Conservation (phyloP, 2,888 invertebrate species). For the Andrena camellia region DNA sequence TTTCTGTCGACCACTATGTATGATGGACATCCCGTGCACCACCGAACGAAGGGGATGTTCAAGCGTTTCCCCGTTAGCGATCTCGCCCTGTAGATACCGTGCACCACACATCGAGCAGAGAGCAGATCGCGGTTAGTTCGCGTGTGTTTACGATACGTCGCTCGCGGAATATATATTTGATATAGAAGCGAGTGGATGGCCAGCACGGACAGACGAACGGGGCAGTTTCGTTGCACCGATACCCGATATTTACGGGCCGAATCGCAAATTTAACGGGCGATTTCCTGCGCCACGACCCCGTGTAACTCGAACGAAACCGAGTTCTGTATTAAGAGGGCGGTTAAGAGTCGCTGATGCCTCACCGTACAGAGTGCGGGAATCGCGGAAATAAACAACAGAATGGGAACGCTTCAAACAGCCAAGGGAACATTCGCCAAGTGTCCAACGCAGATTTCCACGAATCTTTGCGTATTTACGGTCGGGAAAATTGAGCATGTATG, state of each 20-base stretch:
- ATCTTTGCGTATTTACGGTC: too few species aligned
- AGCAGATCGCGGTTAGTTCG: conserved; percentile 48
- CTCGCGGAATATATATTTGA: conserved; percentile 48
- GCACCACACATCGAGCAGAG: neutral
- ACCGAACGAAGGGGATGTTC: neutral
- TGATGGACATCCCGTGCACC: neutral
- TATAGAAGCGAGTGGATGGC: conserved; percentile 26
- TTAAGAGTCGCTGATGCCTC: conserved; percentile 24
- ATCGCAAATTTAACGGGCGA: conserved; percentile 60
- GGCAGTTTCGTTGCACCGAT: conserved; percentile 52
- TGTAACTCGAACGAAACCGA: conserved; percentile 37
- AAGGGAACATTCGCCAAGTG: neutral
- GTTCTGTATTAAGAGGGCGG: conserved; percentile 33
- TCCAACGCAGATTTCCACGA: neutral
- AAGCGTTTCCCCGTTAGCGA: neutral
- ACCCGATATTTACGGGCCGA: conserved; percentile 57
- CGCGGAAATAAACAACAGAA: neutral
- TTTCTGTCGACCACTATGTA: neutral
- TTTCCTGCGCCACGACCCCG: conserved; percentile 33
- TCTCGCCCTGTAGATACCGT: conserved; percentile 27
- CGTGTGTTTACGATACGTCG: conserved; percentile 58
- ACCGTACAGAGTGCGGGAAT: neutral
- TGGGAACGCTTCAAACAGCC: neutral
- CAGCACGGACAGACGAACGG: conserved; percentile 26
- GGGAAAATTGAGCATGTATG: too few species aligned